Evolutionary conservation across 30 jellyfish, hydroid and myxozoan genomes (phyloP).

Genomic region (Euphysa ruthae): DNA sequence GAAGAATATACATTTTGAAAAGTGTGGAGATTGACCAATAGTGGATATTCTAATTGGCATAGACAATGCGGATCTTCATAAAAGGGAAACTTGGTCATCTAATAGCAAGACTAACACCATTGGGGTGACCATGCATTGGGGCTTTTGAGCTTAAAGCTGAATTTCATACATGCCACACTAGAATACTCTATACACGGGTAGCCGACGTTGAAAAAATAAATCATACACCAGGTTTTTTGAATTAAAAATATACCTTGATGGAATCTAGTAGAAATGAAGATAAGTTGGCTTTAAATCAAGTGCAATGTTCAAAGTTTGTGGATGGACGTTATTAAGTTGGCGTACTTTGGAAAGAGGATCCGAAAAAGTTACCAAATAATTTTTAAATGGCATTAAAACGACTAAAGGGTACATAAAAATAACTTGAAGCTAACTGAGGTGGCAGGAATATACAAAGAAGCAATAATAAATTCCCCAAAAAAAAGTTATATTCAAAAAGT

Average conservation of each 20-base stretch:
- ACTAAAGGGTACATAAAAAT: background rate
- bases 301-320: background rate
- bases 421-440: too few species aligned
- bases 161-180: background rate
- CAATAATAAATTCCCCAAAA: background rate
- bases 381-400: background rate
- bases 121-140: constrained; percentile 1
- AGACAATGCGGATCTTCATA: background rate
- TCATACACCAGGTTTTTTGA: background rate
- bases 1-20: background rate
- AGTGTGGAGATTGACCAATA: background rate
- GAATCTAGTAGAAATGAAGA: too few species aligned
- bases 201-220: background rate
- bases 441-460: too few species aligned
- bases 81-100: background rate
- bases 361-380: background rate
- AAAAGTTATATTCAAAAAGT: background rate
- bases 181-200: background rate
- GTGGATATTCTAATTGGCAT: background rate
- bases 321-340: background rate
- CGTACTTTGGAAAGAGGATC: background rate
- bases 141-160: background rate
- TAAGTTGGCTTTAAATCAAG: too few species aligned
- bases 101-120: background rate
- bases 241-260: background rate